phyloP scores from a whole-genome alignment of 1,140 invertebrate genomes.

The Cheumatopsyche charites region DNA sequence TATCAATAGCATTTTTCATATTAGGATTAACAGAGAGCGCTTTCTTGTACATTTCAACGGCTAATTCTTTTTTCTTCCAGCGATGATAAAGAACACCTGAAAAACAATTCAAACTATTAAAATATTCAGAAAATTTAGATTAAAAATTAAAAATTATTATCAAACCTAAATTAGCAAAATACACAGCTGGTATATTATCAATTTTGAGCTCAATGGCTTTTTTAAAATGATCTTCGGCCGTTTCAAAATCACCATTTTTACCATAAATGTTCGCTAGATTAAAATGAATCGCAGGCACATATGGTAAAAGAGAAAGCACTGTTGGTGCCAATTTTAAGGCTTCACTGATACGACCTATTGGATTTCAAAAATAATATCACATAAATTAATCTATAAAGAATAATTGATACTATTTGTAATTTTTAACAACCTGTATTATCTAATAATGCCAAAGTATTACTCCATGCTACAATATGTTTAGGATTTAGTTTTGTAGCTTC shows the following conservation, averaged over 20 bases:
- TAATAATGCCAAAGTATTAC: constrained; percentile 85
- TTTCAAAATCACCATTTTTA: constrained; percentile 74
- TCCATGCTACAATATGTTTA: constrained; percentile 85
- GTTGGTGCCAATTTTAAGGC: constrained; percentile 72
- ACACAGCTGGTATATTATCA: constrained; percentile 68
- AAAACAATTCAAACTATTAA: constrained; percentile 51
- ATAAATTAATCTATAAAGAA: too few relatives aligned
- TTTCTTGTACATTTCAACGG: constrained; percentile 75
- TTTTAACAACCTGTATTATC: constrained; percentile 74
- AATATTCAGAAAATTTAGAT: constrained; percentile 19
- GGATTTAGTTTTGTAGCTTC: constrained; percentile 80
- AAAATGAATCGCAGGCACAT: constrained; percentile 80
- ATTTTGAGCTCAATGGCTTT: constrained; percentile 74
- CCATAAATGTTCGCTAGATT: constrained; percentile 88
- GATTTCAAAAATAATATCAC: constrained; percentile 17
- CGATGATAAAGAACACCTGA: constrained; percentile 91
- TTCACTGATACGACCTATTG: constrained; percentile 66
- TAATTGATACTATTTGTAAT: too few relatives aligned
- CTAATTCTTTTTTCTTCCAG: constrained; percentile 81
- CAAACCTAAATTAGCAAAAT: constrained; percentile 86
- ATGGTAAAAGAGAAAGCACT: constrained; percentile 72
- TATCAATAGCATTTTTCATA: constrained; percentile 68
- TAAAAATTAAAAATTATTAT: constrained; percentile 23
- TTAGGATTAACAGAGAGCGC: constrained; percentile 76
- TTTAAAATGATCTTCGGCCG: constrained; percentile 83